Base-by-base conservation (phyloP, 30 jellyfish, hydroid and myxozoan species). In the Pelagia noctiluca region DNA sequence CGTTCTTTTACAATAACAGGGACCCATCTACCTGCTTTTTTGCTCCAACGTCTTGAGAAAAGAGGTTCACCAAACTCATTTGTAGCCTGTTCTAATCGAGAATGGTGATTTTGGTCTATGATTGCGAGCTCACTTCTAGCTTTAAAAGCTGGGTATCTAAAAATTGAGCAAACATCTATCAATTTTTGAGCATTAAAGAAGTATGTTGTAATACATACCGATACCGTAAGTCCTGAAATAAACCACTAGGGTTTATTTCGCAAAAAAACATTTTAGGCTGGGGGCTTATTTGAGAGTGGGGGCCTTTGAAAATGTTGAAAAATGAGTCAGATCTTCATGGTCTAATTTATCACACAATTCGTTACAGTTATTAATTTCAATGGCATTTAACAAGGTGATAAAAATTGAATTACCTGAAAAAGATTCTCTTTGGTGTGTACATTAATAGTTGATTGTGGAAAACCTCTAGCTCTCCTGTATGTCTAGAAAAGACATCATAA, bases 91-190 rank as follows among this genome's bases (percentile, higher is more conserved):
- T 54, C 35, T 0, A 78, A 29, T 1, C 29, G 63, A 18, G 48
- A 32, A 18, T 76, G 88, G 1, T 36, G 71, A 22, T 76, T 76
- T n/a, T 76, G 88, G 31, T 76, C 88, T 0, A 76, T 54, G 2
- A 53, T 38, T 36, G 88, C 80, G 0, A 76, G 65, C 13, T 50
- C 11, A 22, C 75, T 49, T 32, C 88, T 29, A 1, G 64, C 25
- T 16, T 37, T 3, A 23, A 24, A 76, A 5, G 69, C 26, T 0
- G 64, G 65, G 4, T 25, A 75, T 5, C 87, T 73, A 16, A 52
- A 52, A 52, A 11, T 10, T 2, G 22, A 52, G 22, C 0, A n/a
- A n/a, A n/a, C n/a, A n/a, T n/a, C n/a, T n/a, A n/a, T n/a, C n/a
- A n/a, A n/a, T n/a, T n/a, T n/a, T n/a, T n/a, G n/a, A n/a, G n/a